Evolutionary conservation across 2,113 vertebrate species (phyloP), one percentile per base, ranked within the genome.

Genomic region (Colossoma macropomum): DNA sequence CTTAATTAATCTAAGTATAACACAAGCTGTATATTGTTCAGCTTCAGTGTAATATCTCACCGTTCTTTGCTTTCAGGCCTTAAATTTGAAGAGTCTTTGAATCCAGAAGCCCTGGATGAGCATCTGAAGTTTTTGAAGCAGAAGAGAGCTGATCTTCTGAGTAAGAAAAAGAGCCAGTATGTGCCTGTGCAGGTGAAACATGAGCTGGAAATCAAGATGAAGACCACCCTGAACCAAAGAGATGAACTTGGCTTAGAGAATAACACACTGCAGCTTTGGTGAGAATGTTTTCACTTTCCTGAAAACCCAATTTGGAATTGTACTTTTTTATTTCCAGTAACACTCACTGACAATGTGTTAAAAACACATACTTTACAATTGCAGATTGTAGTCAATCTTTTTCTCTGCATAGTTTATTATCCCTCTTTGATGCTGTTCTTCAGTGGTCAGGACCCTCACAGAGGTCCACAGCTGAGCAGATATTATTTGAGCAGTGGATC

Each of bases 201-300:
- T 0, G 66, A 87, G 7, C 88, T 95, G 83, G 93, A 94, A 25
- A 13, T 83, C 0, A 85, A 94, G 83, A 92, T 94, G 85, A 84
- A 82, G 77, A 48, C 1, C 1, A 75, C 83, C 8, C 12, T 95
- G 86, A 32, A 65, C 16, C 91, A 77, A 75, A 52, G 87, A 88
- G 93, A 95, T 48, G 13, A 25, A 71, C 88, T 93, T 77, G 90
- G 90, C 23, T 41, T 5, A 27, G 25, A 92, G 80, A 95, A 95
- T 77, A 1, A 88, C 11, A 81, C 54, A 8, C 90, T 95, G 52
- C 89, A 85, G 77, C 84, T 90, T 78, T 86, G 92, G 95, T 96
- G 90, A 91, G 88, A 86, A 27, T 10, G 19, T 68, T n/a, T n/a
- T n/a, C 65, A 38, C 38, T 7, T 21, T 16, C 25, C 48, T 38